Evolutionary conservation across 2,797 vertebrate species (phyloP).

Genomic region (Gambusia yucatana): DNA sequence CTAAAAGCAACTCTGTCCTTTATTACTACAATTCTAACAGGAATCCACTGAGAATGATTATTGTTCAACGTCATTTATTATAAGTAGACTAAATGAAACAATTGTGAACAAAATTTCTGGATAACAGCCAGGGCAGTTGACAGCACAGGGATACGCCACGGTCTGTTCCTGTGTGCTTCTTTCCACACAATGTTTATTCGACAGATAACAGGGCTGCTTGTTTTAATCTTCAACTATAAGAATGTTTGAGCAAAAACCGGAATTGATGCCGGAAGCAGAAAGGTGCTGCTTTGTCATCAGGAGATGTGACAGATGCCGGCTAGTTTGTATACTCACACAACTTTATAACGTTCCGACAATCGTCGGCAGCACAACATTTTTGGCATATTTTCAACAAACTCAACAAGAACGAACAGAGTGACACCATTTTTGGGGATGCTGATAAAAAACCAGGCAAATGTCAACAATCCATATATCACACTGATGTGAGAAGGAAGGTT

Average conservation of each 20-base stretch:
- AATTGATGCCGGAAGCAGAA: background rate
- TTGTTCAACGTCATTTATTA: background rate
- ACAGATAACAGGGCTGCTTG: background rate
- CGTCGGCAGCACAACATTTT: background rate
- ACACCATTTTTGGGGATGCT: background rate
- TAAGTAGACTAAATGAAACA: background rate
- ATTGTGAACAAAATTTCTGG: background rate
- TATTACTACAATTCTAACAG: background rate
- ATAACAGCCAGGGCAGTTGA: background rate
- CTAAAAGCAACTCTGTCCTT: background rate
- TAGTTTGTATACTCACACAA: background rate
- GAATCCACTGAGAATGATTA: background rate
- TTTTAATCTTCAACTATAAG: background rate
- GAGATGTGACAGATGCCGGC: background rate
- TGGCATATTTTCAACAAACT: background rate
- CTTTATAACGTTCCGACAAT: background rate
- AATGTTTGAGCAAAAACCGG: background rate
- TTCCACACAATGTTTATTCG: background rate
- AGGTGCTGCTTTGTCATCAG: background rate
- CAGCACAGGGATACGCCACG: background rate
- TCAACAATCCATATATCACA: background rate
- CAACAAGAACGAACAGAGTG: background rate
- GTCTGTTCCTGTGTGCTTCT: background rate
- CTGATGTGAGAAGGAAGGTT: background rate
- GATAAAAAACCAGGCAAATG: too few relatives aligned